These are phyloP conservation scores for Serilophus lunatus DNA, from an alignment of 2,113 vertebrate genomes.

Conservation along the genomic window DNA sequence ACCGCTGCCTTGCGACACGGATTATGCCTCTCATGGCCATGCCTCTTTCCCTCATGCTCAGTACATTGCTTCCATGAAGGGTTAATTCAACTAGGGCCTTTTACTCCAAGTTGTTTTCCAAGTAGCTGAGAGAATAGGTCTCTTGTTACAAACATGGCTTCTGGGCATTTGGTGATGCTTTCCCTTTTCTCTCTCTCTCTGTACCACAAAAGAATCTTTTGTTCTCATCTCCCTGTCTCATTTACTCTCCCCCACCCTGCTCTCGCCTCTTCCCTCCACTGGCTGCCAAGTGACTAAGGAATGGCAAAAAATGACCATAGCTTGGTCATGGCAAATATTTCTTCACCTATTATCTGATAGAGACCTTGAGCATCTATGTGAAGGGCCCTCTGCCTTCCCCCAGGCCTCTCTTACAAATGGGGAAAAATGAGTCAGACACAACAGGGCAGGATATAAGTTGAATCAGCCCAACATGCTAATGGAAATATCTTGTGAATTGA, in stretches of 20 bases:
- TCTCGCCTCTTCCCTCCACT: slow-evolving; percentile 63
- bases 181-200: slow-evolving; percentile 68
- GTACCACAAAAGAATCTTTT: slow-evolving; percentile 79
- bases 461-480: not conserved
- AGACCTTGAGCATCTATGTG: slow-evolving; percentile 25
- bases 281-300: slow-evolving; percentile 73
- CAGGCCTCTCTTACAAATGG: not conserved
- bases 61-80: slow-evolving; percentile 6
- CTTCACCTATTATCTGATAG: slow-evolving; percentile 45
- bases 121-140: slow-evolving; percentile 77
- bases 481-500: slow-evolving; percentile 5
- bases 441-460: not conserved
- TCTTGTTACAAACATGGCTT: slow-evolving; percentile 86
- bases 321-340: slow-evolving; percentile 62
- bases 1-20: not conserved
- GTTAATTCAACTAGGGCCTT: slow-evolving; percentile 64
- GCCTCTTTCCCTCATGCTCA: not conserved
- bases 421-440: not conserved
- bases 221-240: slow-evolving; percentile 70
- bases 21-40: not conserved
- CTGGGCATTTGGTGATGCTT: slow-evolving; percentile 81
- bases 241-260: slow-evolving; percentile 64
- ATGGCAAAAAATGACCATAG: slow-evolving; percentile 71
- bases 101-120: slow-evolving; percentile 76
- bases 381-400: slow-evolving; percentile 38